These are phyloP conservation scores for Cantharis nigra DNA, from an alignment of 2,888 invertebrate species.

Conservation along the genomic window DNA sequence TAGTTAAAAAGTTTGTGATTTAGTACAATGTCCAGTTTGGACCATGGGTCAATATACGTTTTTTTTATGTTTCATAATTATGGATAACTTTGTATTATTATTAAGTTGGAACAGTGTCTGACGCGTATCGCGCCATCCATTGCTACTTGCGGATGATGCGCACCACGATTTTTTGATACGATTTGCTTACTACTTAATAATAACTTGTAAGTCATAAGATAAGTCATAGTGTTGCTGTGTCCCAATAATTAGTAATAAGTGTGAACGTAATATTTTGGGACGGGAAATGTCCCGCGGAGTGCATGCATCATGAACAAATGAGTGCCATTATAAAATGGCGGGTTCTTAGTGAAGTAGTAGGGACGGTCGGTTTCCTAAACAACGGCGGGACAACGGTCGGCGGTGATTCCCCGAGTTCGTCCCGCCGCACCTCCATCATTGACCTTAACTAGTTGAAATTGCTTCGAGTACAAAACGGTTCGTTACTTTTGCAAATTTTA, in stretches of 20 bases:
- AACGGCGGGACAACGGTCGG: slow-evolving; percentile 46
- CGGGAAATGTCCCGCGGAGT: slow-evolving; percentile 19
- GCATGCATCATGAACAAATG: slow-evolving; percentile 15
- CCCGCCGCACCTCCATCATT: neutral
- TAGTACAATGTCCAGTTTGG: slow-evolving; percentile 28
- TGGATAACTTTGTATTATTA: slow-evolving; percentile 7
- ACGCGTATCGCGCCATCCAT: slow-evolving; percentile 12
- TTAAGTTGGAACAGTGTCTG: slow-evolving; percentile 8
- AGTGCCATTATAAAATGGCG: slow-evolving; percentile 26
- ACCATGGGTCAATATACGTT: slow-evolving; percentile 23
- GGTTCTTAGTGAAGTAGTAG: slow-evolving; percentile 35
- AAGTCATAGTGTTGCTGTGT: slow-evolving; percentile 51
- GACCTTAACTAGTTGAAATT: slow-evolving; percentile 53
- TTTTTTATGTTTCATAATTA: slow-evolving; percentile 24
- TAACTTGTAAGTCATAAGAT: slow-evolving; percentile 15
- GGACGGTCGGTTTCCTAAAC: slow-evolving; percentile 52
- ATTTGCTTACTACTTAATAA: slow-evolving; percentile 23
- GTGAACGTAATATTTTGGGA: slow-evolving; percentile 40
- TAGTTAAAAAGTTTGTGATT: slow-evolving; percentile 33
- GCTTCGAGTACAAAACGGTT: slow-evolving; percentile 74
- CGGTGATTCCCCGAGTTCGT: neutral
- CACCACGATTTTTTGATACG: slow-evolving; percentile 22
- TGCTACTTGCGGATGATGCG: neutral
- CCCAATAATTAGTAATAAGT: slow-evolving; percentile 56
- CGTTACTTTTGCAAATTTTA: slow-evolving; percentile 77